Percentiles rank a stretch among this genome's conserved stretches.
phyloP scores from a whole-genome alignment of 2,888 invertebrate species.

The Drosophila imparisetae region DNA sequence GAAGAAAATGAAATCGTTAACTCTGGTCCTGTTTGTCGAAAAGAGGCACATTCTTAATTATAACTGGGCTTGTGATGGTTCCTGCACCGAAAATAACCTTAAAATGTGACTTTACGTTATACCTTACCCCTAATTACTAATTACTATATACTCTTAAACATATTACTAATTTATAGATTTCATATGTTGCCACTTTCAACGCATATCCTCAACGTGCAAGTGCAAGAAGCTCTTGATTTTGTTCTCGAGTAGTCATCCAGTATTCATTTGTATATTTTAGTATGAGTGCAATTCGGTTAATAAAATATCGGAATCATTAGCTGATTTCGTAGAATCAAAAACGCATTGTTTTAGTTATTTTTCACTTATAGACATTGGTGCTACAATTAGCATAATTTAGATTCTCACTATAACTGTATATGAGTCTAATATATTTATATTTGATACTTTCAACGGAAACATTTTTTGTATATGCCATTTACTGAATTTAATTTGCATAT shows the following conservation, averaged over 20 bases:
- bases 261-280: conserved; percentile 3
- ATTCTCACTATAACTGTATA: neutral
- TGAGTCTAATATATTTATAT: neutral
- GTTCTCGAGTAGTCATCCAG: conserved; percentile 50
- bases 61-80: conserved; percentile 2
- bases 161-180: conserved; percentile 19
- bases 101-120: conserved; percentile 3
- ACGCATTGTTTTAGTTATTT: conserved; percentile 8
- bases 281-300: conserved; percentile 10
- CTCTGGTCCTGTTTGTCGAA: conserved; percentile 40
- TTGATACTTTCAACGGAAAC: conserved; percentile 8
- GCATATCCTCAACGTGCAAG: conserved; percentile 38
- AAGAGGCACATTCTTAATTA: conserved; percentile 15
- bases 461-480: neutral
- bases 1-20: conserved; percentile 16
- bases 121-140: neutral
- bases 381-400: conserved; percentile 6
- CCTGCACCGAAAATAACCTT: conserved; percentile 1
- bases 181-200: conserved; percentile 23
- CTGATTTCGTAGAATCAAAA: conserved; percentile 2
- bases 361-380: conserved; percentile 4
- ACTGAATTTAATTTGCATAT: neutral
- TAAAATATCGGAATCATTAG: conserved; percentile 18
- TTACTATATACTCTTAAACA: conserved; percentile 11
- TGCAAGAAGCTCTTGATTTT: conserved; percentile 83